phyloP scores from a whole-genome alignment of 2,888 invertebrate species.

The Clepsis dumicolana region DNA sequence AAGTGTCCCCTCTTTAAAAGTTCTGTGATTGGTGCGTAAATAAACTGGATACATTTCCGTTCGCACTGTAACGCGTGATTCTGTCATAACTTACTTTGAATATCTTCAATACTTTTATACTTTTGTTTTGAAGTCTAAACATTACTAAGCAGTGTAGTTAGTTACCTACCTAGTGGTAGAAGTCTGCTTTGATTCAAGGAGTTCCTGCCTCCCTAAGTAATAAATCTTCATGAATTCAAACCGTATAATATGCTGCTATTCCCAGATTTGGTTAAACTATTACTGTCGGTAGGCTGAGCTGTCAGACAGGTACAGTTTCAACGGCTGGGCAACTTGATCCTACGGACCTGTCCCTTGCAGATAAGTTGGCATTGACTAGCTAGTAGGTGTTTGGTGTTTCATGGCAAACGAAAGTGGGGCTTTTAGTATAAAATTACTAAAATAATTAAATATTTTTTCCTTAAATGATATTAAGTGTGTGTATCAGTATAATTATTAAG shows the following conservation, averaged over 20 bases:
- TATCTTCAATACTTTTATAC: background rate
- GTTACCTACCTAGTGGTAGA: no score
- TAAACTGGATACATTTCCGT: slow-evolving; percentile 5
- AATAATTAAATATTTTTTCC: no score
- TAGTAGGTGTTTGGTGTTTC: no score
- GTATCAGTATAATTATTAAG: no score
- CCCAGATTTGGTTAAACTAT: slow-evolving; percentile 1
- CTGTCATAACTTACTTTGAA: background rate
- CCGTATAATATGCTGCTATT: background rate
- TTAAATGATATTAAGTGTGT: no score
- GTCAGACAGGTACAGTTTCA: slow-evolving; percentile 4
- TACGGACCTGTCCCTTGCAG: slow-evolving; percentile 34
- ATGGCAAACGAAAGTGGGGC: no score
- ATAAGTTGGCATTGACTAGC: slow-evolving; percentile 37
- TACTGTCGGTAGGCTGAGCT: slow-evolving; percentile 23
- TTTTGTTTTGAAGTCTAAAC: no score
- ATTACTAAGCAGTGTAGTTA: background rate
- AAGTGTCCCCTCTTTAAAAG: slow-evolving; percentile 47
- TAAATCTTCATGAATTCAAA: background rate
- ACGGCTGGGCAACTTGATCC: slow-evolving; percentile 42
- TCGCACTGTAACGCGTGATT: slow-evolving; percentile 2
- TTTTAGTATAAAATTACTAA: no score
- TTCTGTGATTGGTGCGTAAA: slow-evolving; percentile 25
- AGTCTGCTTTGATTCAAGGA: background rate
- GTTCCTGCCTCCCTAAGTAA: background rate